Evolutionary conservation across 92 coral and sea anemone genomes (phyloP).

Genomic region (Parazoanthus atlanticus): DNA sequence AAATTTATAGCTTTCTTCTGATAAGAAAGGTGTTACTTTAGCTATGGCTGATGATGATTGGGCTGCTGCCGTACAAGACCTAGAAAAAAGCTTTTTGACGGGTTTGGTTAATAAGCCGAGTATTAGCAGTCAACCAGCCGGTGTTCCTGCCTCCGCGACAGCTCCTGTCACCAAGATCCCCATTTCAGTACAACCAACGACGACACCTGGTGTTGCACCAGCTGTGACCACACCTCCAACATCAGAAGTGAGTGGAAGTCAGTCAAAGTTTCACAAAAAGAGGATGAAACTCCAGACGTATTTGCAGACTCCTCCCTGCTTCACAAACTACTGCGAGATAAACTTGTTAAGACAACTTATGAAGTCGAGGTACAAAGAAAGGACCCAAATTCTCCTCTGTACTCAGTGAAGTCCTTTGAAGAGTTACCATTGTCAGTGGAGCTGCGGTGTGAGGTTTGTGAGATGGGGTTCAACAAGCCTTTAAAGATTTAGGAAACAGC

Average conservation of each 20-base stretch:
- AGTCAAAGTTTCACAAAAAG: neutral
- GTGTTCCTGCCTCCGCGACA: neutral
- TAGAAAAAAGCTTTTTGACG: constrained; percentile 60
- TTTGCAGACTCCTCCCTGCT: constrained; percentile 78
- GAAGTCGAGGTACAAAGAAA: constrained; percentile 89
- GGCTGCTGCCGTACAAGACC: constrained; percentile 90
- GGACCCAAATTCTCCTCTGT: constrained; percentile 87
- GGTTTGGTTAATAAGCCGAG: constrained; percentile 30
- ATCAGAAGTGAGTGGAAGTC: neutral
- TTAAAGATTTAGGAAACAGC: too few species aligned
- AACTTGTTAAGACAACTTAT: constrained; percentile 70
- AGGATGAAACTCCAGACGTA: constrained; percentile 22
- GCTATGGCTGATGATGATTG: constrained; percentile 91
- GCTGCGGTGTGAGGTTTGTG: too few species aligned
- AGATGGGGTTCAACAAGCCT: too few species aligned
- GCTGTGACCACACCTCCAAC: neutral
- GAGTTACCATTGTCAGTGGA: constrained; percentile 90
- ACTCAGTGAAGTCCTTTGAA: constrained; percentile 95
- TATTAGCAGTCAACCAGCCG: neutral
- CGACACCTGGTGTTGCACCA: neutral
- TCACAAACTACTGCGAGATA: constrained; percentile 75
- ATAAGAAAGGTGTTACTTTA: neutral
- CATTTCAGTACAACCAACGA: neutral
- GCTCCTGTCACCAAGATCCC: neutral
- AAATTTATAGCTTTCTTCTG: neutral